phyloP scores from a whole-genome alignment of 2,888 invertebrate species.

The Hemistola chrysoprasaria region DNA sequence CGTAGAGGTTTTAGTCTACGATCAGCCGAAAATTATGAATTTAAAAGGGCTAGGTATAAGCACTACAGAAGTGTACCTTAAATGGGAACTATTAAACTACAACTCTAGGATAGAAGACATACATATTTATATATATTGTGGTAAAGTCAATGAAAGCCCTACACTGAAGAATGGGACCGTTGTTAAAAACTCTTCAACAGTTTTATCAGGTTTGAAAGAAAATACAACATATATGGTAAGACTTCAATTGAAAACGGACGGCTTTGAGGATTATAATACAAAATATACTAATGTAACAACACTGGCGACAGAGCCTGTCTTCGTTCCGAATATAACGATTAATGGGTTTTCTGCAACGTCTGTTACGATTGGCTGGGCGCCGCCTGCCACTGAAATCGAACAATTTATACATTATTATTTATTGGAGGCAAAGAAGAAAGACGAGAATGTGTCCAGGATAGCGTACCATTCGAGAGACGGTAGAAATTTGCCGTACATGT shows the following conservation, averaged over 20 bases:
- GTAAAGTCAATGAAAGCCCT: too few relatives aligned
- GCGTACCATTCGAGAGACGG: conserved; percentile 85
- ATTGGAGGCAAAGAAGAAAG: conserved; percentile 83
- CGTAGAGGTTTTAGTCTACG: conserved; percentile 83
- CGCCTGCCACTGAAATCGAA: conserved; percentile 84
- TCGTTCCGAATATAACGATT: conserved; percentile 89
- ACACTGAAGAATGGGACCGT: too few relatives aligned
- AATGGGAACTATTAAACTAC: conserved; percentile 91
- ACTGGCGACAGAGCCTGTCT: conserved; percentile 87
- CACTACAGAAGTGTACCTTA: conserved; percentile 87
- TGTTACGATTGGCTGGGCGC: conserved; percentile 91
- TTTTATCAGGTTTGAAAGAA: conserved; percentile 85
- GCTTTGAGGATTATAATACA: conserved; percentile 82
- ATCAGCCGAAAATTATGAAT: conserved; percentile 86
- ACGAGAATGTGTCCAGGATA: conserved; percentile 75
- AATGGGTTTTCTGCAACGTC: conserved; percentile 87
- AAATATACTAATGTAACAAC: conserved; percentile 82
- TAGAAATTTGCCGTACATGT: conserved; percentile 88
- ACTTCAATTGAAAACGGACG: conserved; percentile 85
- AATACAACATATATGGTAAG: conserved; percentile 86
- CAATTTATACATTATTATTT: conserved; percentile 90
- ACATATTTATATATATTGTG: too few relatives aligned
- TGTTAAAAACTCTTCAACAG: conserved; percentile 84
- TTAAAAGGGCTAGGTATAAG: conserved; percentile 89
- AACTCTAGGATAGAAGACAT: conserved; percentile 83